Evolutionary conservation across 2,888 invertebrate species (phyloP).

Genomic region (Acanthosepion pharaonis): DNA sequence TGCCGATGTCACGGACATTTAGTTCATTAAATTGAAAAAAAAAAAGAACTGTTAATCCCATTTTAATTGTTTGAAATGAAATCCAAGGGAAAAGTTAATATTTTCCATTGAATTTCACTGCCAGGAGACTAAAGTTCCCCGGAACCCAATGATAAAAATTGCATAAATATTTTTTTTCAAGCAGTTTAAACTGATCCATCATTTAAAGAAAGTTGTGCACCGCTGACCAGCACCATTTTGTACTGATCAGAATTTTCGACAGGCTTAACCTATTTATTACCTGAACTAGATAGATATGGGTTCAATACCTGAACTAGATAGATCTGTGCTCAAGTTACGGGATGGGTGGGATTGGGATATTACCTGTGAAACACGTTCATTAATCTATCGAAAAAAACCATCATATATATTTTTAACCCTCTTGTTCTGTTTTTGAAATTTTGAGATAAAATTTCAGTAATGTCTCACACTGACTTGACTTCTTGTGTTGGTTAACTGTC

Average conservation of each 20-base stretch:
- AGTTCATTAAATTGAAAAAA: not conserved
- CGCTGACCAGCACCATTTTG: not conserved
- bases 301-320: not conserved
- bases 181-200: conserved; percentile 8
- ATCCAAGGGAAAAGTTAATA: not conserved
- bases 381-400: not conserved
- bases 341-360: not conserved
- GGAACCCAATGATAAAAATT: conserved; percentile 33
- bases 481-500: not conserved
- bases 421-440: not conserved
- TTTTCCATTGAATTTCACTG: not conserved
- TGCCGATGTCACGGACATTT: not conserved
- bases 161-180: not conserved
- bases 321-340: too few relatives aligned
- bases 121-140: not conserved
- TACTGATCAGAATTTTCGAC: not conserved
- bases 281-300: not conserved
- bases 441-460: not conserved
- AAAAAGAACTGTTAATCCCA: not conserved
- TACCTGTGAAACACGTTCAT: not conserved
- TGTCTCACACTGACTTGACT: not conserved
- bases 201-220: not conserved
- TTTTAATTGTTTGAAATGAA: not conserved
- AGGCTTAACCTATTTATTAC: not conserved
- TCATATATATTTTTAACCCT: not conserved